Percentiles rank a stretch among this genome's conserved stretches.
Evolutionary conservation across 2,797 vertebrate genomes (phyloP).

Genomic region (Phataginus tetradactyla): DNA sequence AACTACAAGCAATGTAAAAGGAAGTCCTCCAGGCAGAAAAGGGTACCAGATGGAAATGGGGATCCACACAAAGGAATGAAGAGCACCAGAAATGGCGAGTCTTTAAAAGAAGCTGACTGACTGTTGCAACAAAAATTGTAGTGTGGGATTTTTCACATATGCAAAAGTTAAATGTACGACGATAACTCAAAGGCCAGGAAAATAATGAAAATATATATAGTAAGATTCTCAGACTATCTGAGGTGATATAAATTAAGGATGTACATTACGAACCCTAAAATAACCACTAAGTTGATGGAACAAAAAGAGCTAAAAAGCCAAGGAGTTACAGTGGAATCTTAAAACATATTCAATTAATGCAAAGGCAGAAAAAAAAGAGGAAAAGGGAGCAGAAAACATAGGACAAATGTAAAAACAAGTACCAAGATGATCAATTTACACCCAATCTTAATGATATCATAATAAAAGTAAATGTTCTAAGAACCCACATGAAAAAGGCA

Average conservation of each 20-base stretch:
- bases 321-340: background rate
- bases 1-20: background rate
- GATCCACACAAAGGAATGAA: background rate
- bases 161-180: background rate
- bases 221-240: background rate
- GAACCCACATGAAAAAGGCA: background rate
- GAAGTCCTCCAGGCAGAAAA: background rate
- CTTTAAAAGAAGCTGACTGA: background rate
- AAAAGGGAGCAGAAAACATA: background rate
- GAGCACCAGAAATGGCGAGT: background rate
- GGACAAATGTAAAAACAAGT: background rate
- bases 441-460: background rate
- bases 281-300: background rate
- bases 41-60: background rate
- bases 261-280: background rate
- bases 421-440: background rate
- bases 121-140: background rate
- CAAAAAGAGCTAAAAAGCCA: background rate
- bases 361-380: background rate
- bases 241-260: background rate
- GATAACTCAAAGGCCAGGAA: background rate
- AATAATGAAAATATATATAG: background rate
- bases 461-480: background rate
- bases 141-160: background rate
- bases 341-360: background rate